These are phyloP conservation scores for Callipepla squamata DNA, from an alignment of 2,113 vertebrate genomes.

Conservation along the genomic window DNA sequence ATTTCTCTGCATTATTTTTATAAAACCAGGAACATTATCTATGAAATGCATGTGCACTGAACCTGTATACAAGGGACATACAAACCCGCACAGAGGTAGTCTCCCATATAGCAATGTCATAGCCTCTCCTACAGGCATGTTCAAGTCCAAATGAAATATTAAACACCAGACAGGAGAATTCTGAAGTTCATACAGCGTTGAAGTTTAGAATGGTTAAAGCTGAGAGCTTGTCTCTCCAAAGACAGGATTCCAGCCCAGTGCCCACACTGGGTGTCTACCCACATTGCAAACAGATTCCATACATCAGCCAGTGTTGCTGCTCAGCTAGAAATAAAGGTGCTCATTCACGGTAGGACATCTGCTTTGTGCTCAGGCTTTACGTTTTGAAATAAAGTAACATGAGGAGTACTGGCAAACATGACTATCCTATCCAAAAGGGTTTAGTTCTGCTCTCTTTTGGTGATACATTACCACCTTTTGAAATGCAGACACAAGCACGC, in stretches of 20 bases:
- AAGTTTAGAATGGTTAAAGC: not conserved
- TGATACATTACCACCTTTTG: not conserved
- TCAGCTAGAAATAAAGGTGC: not conserved
- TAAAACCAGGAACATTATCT: not conserved
- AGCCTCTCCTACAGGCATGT: not conserved
- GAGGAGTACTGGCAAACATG: not conserved
- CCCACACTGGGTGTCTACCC: not conserved
- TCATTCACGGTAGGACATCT: not conserved
- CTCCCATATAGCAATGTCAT: not conserved
- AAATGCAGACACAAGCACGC: not conserved
- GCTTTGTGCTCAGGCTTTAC: not conserved
- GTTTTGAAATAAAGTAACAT: not conserved
- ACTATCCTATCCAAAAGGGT: not conserved
- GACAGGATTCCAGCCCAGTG: not conserved
- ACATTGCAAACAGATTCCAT: not conserved
- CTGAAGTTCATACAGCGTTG: not conserved
- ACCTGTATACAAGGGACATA: not conserved
- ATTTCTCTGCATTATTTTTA: not conserved
- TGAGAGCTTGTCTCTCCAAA: not conserved
- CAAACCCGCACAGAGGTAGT: not conserved
- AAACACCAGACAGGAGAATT: not conserved
- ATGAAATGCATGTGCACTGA: not conserved
- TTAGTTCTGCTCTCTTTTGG: not conserved
- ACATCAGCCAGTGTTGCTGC: not conserved
- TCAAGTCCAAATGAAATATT: not conserved